Evolutionary conservation across 2,113 vertebrate species (phyloP).

Genomic region (Lontra canadensis): DNA sequence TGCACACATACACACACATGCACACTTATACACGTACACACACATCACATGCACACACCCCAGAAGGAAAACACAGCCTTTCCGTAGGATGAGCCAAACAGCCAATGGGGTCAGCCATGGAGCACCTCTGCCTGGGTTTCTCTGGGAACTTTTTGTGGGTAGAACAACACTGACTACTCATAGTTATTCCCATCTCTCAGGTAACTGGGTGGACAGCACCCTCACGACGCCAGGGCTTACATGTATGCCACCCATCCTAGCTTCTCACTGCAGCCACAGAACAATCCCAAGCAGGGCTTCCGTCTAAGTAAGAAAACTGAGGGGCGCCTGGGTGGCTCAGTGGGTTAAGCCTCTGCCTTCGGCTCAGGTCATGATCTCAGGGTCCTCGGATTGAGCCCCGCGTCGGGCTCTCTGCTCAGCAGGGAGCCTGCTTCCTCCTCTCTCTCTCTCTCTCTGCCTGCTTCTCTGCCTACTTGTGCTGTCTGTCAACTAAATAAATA

Average conservation of each 20-base stretch:
- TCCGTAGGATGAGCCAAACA: not conserved
- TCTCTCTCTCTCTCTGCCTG: too few species aligned
- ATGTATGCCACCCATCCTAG: accelerated
- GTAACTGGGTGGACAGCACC: not conserved
- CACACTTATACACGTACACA: not conserved
- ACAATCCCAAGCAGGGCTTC: not conserved
- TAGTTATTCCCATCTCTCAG: not conserved
- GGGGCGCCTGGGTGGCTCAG: too few species aligned
- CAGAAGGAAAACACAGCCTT: not conserved
- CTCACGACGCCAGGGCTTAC: accelerated
- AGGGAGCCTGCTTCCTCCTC: too few species aligned
- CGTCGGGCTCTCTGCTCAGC: too few species aligned
- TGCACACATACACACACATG: too few species aligned
- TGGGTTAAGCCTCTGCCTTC: too few species aligned
- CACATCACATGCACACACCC: not conserved
- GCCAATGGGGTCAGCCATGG: not conserved
- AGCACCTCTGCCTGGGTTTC: not conserved
- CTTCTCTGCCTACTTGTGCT: too few species aligned
- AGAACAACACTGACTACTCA: too few species aligned
- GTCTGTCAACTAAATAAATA: too few species aligned
- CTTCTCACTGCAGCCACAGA: not conserved
- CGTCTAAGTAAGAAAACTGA: not conserved
- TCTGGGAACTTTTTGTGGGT: not conserved
- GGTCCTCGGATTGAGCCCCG: too few species aligned
- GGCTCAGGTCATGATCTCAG: too few species aligned